Evolutionary conservation across 2,113 vertebrate genomes (phyloP).

Genomic region (Pogona vitticeps): DNA sequence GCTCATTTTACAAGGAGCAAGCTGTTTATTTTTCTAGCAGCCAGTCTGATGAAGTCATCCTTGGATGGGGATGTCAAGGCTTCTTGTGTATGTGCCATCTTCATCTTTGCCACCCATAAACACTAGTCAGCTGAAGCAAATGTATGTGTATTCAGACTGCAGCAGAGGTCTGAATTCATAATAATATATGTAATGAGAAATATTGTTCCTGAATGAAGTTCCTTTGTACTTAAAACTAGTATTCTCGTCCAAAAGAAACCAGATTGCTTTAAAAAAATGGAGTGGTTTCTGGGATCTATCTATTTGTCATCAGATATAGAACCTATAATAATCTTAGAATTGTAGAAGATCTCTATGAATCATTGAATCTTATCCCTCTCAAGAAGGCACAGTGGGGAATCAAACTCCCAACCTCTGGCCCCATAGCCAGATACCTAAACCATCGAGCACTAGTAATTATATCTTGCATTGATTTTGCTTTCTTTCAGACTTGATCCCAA

Average conservation of each 20-base stretch:
- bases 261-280: neutral
- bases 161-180: neutral
- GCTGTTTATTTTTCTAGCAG: constrained; percentile 39
- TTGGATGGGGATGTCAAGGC: constrained; percentile 39
- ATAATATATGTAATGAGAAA: neutral
- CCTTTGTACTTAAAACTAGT: neutral
- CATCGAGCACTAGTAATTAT: too few species aligned
- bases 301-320: neutral
- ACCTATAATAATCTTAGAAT: neutral
- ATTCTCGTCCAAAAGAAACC: neutral
- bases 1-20: constrained; percentile 39
- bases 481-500: neutral
- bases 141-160: neutral
- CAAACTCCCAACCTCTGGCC: too few species aligned
- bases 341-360: too few species aligned
- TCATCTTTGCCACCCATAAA: constrained; percentile 14
- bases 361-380: too few species aligned
- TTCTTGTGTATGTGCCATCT: neutral
- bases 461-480: neutral
- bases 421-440: too few species aligned
- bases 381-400: too few species aligned
- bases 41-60: constrained; percentile 23
- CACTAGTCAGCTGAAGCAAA: neutral
- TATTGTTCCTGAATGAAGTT: neutral
- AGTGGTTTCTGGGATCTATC: neutral